These are phyloP conservation scores for Volucella inflata DNA, from an alignment of 2,888 invertebrate species.

Conservation along the genomic window DNA sequence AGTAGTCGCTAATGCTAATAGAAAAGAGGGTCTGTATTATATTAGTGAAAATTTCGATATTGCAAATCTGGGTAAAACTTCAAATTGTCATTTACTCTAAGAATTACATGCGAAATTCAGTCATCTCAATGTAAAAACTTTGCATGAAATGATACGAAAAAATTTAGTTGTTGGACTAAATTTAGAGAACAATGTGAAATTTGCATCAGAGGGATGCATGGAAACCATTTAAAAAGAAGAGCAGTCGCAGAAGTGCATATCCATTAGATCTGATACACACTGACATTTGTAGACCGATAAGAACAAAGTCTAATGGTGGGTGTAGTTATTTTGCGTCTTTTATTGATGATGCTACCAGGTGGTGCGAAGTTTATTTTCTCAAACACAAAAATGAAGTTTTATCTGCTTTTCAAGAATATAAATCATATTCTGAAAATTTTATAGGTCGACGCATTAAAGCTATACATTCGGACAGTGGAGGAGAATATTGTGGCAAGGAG, in stretches of 20 bases:
- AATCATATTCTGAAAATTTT: conserved; percentile 21
- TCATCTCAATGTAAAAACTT: neutral
- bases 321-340: conserved; percentile 12
- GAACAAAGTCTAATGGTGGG: conserved; percentile 13
- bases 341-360: conserved; percentile 16
- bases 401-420: neutral
- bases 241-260: neutral
- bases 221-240: conserved; percentile 3
- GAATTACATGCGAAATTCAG: too few species aligned
- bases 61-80: too few species aligned
- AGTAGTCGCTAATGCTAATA: too few species aligned
- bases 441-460: conserved; percentile 5
- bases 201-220: conserved; percentile 3
- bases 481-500: neutral
- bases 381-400: conserved; percentile 5
- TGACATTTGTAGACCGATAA: conserved; percentile 27
- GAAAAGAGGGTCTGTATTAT: too few species aligned
- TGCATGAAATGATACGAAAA: conserved; percentile 2
- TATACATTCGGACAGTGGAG: neutral
- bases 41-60: too few species aligned
- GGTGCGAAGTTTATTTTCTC: conserved; percentile 20
- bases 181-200: neutral
- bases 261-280: conserved; percentile 12
- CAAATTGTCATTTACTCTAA: too few species aligned
- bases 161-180: neutral